A percentile compares a stretch with the other conserved stretches of the same genome.
These are phyloP conservation scores for Mesorhabditis sp. DNA, from an alignment of 2,888 invertebrate genomes.

Conservation along the genomic window DNA sequence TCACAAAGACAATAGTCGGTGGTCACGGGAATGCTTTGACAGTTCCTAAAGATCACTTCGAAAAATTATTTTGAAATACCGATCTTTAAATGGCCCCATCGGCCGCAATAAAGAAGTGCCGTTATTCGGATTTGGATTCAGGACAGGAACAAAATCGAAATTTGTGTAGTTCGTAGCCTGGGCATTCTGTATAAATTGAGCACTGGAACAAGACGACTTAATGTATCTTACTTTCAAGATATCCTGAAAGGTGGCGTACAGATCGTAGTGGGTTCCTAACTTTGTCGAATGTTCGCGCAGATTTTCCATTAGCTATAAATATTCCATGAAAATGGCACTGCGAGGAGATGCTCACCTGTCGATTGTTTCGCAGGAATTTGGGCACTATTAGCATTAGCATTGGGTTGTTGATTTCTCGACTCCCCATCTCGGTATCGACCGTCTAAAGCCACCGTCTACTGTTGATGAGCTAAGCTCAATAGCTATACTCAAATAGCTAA, in stretches of 20 bases:
- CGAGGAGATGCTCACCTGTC: background rate
- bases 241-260: background rate
- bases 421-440: background rate
- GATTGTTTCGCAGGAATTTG: background rate
- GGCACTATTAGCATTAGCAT: background rate
- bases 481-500: too few species aligned
- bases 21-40: background rate
- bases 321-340: background rate
- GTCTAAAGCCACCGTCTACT: too few species aligned
- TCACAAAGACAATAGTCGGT: background rate
- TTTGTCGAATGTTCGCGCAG: background rate
- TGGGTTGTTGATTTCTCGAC: conserved; percentile 4
- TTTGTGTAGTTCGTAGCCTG: background rate
- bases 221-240: background rate
- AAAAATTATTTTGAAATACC: too few species aligned
- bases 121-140: background rate
- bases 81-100: too few species aligned
- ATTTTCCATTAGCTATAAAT: background rate
- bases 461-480: too few species aligned
- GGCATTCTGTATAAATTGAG: background rate
- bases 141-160: background rate
- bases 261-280: background rate
- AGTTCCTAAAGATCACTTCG: background rate
- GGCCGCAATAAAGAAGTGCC: background rate
- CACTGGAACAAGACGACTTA: too few species aligned